phyloP scores from a whole-genome alignment of 2,113 vertebrate species.

The Marcusenius ussheri region DNA sequence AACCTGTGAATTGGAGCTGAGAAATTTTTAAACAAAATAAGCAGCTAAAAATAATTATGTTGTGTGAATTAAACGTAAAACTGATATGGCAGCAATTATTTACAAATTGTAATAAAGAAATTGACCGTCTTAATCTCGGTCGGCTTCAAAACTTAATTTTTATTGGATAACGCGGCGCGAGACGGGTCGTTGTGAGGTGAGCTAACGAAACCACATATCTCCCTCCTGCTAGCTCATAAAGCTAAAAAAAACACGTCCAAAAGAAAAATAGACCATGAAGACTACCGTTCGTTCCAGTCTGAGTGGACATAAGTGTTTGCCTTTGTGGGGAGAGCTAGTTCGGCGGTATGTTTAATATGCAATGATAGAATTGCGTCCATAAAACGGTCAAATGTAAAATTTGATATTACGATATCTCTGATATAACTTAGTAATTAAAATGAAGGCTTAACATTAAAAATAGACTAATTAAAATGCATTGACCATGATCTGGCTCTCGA shows the following conservation, averaged over 20 bases:
- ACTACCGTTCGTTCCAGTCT: background rate
- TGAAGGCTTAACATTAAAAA: background rate
- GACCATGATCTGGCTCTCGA: background rate
- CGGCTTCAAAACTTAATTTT: background rate
- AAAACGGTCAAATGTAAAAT: background rate
- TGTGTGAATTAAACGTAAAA: background rate
- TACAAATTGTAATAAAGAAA: background rate
- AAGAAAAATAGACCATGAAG: background rate
- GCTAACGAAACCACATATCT: background rate
- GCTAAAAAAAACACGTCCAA: background rate
- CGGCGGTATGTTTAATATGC: background rate
- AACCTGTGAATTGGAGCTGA: background rate
- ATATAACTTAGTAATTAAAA: background rate
- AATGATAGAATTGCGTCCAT: background rate
- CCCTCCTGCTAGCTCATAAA: background rate
- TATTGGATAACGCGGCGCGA: background rate
- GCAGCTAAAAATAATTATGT: background rate
- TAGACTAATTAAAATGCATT: background rate
- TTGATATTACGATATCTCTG: background rate
- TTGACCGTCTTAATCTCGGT: background rate
- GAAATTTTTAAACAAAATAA: background rate
- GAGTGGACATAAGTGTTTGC: background rate
- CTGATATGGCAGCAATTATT: background rate
- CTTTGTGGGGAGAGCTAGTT: background rate
- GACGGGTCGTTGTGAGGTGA: background rate